Evolutionary conservation across 2,113 vertebrate genomes (phyloP).

Genomic region (Pantherophis guttatus): DNA sequence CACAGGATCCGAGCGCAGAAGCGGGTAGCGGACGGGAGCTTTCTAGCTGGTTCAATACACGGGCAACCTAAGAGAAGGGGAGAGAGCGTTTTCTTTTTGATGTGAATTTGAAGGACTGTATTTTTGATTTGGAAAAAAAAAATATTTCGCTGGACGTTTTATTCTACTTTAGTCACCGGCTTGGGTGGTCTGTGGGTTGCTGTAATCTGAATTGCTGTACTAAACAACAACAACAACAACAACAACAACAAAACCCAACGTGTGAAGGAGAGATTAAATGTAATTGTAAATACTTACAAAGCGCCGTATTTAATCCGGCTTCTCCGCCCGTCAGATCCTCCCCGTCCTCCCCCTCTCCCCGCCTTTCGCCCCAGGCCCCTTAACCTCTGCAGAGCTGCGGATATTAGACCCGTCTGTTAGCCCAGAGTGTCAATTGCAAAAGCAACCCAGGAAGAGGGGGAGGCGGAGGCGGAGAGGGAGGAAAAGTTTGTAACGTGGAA

Average conservation of each 20-base stretch:
- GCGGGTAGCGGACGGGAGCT: not conserved
- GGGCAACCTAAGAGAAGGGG: not conserved
- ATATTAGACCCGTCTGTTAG: constrained; percentile 35
- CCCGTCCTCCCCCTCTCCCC: not conserved
- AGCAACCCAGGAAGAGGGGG: not conserved
- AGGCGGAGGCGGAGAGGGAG: not conserved
- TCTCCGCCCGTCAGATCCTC: not conserved
- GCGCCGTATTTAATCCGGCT: constrained; percentile 9
- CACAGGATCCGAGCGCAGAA: not conserved
- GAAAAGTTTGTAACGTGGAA: not conserved
- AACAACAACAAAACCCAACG: not conserved
- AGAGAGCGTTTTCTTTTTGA: not conserved
- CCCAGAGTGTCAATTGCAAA: constrained; percentile 28
- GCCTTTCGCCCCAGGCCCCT: constrained; percentile 16
- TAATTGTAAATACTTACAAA: constrained; percentile 27
- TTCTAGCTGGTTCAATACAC: not conserved
- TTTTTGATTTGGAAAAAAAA: no score
- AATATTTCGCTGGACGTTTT: not conserved
- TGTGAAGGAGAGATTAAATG: not conserved
- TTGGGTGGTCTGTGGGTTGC: not conserved
- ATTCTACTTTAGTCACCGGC: not conserved
- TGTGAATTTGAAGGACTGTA: not conserved
- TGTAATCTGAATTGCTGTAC: not conserved
- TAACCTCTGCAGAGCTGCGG: constrained; percentile 18
- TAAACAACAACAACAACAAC: not conserved